Base-by-base conservation (phyloP, 2,113 vertebrate species). In the Laticauda laticaudata region DNA sequence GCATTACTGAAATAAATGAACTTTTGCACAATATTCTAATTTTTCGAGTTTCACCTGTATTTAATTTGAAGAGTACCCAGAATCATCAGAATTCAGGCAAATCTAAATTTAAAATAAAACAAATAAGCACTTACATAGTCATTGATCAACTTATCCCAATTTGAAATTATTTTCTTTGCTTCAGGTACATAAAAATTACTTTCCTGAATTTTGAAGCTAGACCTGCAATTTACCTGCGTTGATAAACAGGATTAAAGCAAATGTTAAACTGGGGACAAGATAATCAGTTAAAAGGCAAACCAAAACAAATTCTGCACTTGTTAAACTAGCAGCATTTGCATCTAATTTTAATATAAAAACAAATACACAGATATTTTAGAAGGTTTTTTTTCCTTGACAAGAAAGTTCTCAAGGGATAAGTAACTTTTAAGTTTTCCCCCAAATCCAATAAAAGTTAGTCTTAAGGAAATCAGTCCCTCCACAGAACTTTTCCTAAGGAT, bases 211-310 rank as follows among this genome's bases (percentile, higher is more conserved):
- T 89, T 92, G 86, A 86, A 94, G 45, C 95, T 95, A 61, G 93
- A 93, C 61, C 92, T 96, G 69, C 94, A 92, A 88, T 97, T 97
- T 88, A 96, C 96, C 97, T 97, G 94, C 61, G 93, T 91, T 91
- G 56, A 34, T 9, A 55, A 56, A 61, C 55, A 15, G 54, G 34
- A 81, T 26, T 23, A 55, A 11, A 81, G 3, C 26, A 94, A 85
- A 89, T 39, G 14, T 4, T 3, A 0, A 55, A 1, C 14, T 85
- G 3, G 39, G 48, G 57, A 54, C 26, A 54, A 91, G 45, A 34
- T 34, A 75, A 75, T 75, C n/a, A 81, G 69, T 20, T 39, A 81
- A 81, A 43, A 81, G 14, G 14, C 29, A 64, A 64, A 11, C 61
- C 14, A 75, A 75, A 75, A 39, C 2, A 20, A 81, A 21, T 39